A percentile compares a stretch with the other conserved stretches of the same genome.
Evolutionary conservation across 2,797 vertebrate species (phyloP).

Genomic region (Ara ararauna): DNA sequence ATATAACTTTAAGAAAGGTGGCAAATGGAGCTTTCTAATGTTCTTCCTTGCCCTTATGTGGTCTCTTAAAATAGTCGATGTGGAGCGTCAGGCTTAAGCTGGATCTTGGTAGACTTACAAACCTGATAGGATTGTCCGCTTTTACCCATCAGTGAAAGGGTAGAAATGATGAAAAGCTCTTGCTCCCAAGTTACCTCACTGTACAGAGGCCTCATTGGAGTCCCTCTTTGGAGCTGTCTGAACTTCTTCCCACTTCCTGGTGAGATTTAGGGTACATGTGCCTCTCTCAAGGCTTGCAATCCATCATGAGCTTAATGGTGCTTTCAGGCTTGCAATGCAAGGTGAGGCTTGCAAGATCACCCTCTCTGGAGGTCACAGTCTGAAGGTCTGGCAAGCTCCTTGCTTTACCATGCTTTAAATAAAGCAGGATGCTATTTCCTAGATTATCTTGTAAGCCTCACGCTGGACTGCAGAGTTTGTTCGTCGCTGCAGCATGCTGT

Average conservation of each 20-base stretch:
- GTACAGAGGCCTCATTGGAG: not conserved
- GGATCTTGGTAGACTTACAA: accelerated
- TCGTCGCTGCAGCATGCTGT: not conserved
- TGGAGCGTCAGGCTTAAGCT: not conserved
- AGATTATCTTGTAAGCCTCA: not conserved
- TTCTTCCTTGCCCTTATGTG: not conserved
- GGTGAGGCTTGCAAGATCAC: slow-evolving; percentile 25
- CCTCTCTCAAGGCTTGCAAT: not conserved
- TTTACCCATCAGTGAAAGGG: not conserved
- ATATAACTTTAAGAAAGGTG: not conserved
- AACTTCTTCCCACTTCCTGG: not conserved
- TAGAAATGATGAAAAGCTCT: not conserved
- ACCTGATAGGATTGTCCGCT: not conserved
- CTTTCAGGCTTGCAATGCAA: slow-evolving; percentile 31
- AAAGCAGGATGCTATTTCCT: slow-evolving; percentile 6
- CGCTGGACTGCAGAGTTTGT: not conserved
- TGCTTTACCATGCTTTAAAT: not conserved
- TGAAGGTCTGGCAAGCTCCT: slow-evolving; percentile 30
- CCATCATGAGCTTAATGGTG: slow-evolving; percentile 5
- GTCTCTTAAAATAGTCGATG: not conserved
- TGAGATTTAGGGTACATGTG: not conserved
- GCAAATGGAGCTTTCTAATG: not conserved
- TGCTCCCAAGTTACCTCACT: not conserved
- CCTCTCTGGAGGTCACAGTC: slow-evolving; percentile 5
- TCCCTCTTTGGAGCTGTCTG: not conserved